phyloP scores from a whole-genome alignment of 1,140 invertebrate genomes.

The Telenomus remus region DNA sequence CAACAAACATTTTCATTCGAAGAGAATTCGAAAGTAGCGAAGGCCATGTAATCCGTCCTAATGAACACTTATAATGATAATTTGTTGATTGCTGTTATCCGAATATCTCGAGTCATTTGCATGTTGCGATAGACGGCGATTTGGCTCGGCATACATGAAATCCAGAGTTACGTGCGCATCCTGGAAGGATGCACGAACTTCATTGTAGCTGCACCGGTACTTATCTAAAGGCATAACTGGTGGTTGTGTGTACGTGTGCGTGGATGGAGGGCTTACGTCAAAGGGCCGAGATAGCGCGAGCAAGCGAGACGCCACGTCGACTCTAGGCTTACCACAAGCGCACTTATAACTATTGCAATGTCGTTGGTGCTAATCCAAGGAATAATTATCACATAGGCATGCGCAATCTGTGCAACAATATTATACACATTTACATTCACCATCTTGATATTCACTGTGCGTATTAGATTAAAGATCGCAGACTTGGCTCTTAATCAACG shows the following conservation, averaged over 20 bases:
- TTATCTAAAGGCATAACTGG: constrained; percentile 47
- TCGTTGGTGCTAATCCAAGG: constrained; percentile 51
- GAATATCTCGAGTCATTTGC: constrained; percentile 45
- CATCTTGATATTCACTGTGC: constrained; percentile 55
- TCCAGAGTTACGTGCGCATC: constrained; percentile 62
- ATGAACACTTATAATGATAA: constrained; percentile 35
- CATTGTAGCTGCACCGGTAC: constrained; percentile 34
- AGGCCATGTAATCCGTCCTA: background rate
- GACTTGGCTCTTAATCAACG: constrained; percentile 51
- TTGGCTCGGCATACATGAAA: constrained; percentile 58
- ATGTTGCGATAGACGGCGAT: constrained; percentile 50
- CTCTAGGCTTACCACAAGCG: constrained; percentile 42
- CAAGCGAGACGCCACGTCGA: constrained; percentile 25
- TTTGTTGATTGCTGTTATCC: constrained; percentile 50
- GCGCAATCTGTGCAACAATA: constrained; percentile 52
- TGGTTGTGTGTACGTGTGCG: constrained; percentile 37
- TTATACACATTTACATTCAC: constrained; percentile 57
- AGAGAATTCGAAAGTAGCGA: no score
- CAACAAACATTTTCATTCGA: no score
- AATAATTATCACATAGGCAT: constrained; percentile 57
- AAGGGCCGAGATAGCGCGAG: constrained; percentile 33
- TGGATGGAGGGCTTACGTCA: constrained; percentile 40
- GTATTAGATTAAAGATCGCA: constrained; percentile 56
- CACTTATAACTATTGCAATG: constrained; percentile 52
- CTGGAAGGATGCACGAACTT: constrained; percentile 58